Base-by-base conservation (phyloP, 53 echinoderm and acorn worm species). In the Henricia sp. region DNA sequence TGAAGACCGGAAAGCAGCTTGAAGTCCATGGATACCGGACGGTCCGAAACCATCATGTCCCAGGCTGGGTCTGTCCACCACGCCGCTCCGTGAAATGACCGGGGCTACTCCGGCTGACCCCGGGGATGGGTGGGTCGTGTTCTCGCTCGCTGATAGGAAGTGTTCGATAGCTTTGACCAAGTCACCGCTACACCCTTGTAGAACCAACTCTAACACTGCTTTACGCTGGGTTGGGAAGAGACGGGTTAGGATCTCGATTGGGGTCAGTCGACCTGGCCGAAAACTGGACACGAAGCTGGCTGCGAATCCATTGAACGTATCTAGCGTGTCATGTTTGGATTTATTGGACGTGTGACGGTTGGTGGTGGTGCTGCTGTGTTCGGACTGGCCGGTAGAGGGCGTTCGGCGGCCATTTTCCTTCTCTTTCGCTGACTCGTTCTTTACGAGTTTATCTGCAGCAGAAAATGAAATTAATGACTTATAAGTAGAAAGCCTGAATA, bases 91-190 rank as follows among this genome's bases (percentile, higher is more conserved):
- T 3, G 71, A 42, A n/a, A 55, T 52, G n/a, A 50, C 16, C n/a
- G 46, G 43, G 19, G 33, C 37, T 5, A 26, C 23, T 3, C 63
- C 25, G 11, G 28, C 50, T 6, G 63, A 10, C 32, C 34, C 32
- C 10, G 63, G 50, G 16, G 80, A 80, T 33, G 63, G 64, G 50
- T 75, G 75, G 1, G 28, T 2, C 2, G 68, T 20, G 6, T 91
- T 27, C 41, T 99, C 99, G 27, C 63, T 86, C 25, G 99, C 99
- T 0, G 94, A 91, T 25, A 99, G 78, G 69, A 99, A 99, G 68
- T 99, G 99, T 83, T 99, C 99, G 36, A 99, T 99, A 54, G 99
- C 94, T 71, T 95, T 99, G 43, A 99, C 94, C 28, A 99, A 76
- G 50, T 99, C 99, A 1, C 99, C 99, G 72, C 82, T 99, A 85